Base-by-base conservation (phyloP, 2,113 vertebrate genomes). In the Prietella phreatophila region DNA sequence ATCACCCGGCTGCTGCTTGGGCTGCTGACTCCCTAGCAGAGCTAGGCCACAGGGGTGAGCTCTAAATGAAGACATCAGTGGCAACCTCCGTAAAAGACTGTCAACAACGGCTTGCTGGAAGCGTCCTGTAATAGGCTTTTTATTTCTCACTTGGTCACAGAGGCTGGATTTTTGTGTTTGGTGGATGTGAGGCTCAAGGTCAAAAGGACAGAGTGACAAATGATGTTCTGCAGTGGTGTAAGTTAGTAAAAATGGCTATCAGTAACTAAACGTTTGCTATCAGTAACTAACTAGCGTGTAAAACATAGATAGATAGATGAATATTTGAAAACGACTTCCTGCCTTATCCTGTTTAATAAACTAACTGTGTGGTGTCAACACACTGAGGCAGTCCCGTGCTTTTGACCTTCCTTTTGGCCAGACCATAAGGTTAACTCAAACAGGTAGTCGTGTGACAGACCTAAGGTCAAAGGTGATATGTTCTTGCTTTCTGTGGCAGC, bases 31-130 rank as follows among this genome's bases (percentile, higher is more conserved):
- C 88, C 79, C 75, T 56, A 27, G 84, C 47, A 47, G 87, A 87
- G 87, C 90, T 87, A 76, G 61, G 50, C 89, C 87, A 85, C 61
- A 75, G 89, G 85, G 87, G 80, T 80, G 39, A 67, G 90, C 93
- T 93, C 88, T 93, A 94, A 95, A 96, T 96, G 93, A 95, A 97
- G 95, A 95, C 93, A 94, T 95, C 94, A 95, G 89, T 69, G 42
- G 75, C 76, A 85, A 80, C 47, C 75, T 55, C 92, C 94, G 94
- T 95, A 95, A 96, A 95, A 95, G 85, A 92, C 89, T 91, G 93
- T 94, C 94, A 95, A 95, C 95, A 96, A 94, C 88, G 55, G 87
- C 87, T 87, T 22, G 88, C 82, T 84, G 93, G 92, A 92, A 88
- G 94, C 67, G 93, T 93, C 90, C 90, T 47, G 92, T 94, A 93